phyloP scores from a whole-genome alignment of 2,888 invertebrate genomes.

The Dasypogon diadema region DNA sequence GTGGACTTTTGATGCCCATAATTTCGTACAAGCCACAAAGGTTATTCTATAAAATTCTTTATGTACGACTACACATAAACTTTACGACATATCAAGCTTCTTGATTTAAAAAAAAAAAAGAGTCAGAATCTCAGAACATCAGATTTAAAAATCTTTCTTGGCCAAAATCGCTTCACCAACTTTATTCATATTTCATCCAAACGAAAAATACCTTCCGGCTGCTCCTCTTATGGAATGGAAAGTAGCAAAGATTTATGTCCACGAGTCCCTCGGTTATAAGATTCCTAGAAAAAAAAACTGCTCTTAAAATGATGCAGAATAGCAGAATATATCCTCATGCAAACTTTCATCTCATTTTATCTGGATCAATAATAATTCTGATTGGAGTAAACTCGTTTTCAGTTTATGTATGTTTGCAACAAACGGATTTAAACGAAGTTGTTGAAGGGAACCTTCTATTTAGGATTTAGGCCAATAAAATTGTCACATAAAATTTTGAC shows the following conservation, averaged over 20 bases:
- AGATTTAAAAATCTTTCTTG: slow-evolving; percentile 2
- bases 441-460: no score
- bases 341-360: background rate
- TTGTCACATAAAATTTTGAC: no score
- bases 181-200: slow-evolving; percentile 37
- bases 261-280: slow-evolving; percentile 14
- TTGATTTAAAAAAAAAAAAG: background rate
- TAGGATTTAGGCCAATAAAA: no score
- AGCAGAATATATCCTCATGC: slow-evolving; percentile 5
- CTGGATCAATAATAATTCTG: slow-evolving; percentile 33
- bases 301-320: slow-evolving; percentile 13
- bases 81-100: slow-evolving; percentile 19
- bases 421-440: no score
- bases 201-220: slow-evolving; percentile 32
- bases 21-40: slow-evolving; percentile 24
- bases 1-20: slow-evolving; percentile 27
- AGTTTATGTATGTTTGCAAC: no score
- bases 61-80: slow-evolving; percentile 19
- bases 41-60: slow-evolving; percentile 22
- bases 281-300: slow-evolving; percentile 11
- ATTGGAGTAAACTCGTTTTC: slow-evolving; percentile 14
- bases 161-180: slow-evolving; percentile 35
- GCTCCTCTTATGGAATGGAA: slow-evolving; percentile 15
- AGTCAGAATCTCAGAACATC: background rate
- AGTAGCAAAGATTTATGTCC: slow-evolving; percentile 37